Base-by-base conservation (phyloP, 2,113 vertebrate species). In the Lathamus discolor region DNA sequence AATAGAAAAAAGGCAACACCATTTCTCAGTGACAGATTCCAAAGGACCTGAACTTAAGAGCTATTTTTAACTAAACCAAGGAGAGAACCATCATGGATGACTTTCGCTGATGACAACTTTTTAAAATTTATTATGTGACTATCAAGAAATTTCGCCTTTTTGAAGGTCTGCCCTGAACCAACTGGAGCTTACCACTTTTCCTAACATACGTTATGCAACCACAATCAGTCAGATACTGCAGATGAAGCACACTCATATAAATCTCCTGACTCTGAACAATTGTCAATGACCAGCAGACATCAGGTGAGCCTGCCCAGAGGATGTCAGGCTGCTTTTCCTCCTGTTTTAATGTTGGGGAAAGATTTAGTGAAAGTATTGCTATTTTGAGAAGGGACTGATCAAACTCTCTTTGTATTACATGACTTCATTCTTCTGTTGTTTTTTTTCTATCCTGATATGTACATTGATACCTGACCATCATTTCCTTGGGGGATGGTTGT, bases 221-320 rank as follows among this genome's bases (percentile, higher is more conserved):
- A 13, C 1, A 2, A 44, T 49, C 69, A 41, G n/a, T 78, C 69
- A 17, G 75, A 46, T 41, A 4, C n/a, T 6, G 23, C 0, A 3
- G 27, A 35, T 13, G 57, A 73, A 76, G 29, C 16, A 83, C 72
- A 68, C 22, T 35, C 10, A 0, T 7, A 25, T 39, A n/a, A 41
- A 72, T 2, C 7, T 79, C 28, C 25, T 0, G 0, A 6, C 28
- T 28, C 29, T 5, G 15, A 55, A 52, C 0, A 1, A 5, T 0
- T n/a, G 14, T 3, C 1, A 5, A 37, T 22, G 39, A 61, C 57
- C 43, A 7, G 2, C 5, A 72, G 19, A n/a, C 68, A 4, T 3
- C 61, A 51, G 39, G 25, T 28, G 68, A 74, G 20, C 19, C 7
- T 27, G 19, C 13, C 17, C 25, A 86, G 29, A 39, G 27, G 4